Evolutionary conservation across 2,113 vertebrate species (phyloP).

Genomic region (Oxyura jamaicensis): DNA sequence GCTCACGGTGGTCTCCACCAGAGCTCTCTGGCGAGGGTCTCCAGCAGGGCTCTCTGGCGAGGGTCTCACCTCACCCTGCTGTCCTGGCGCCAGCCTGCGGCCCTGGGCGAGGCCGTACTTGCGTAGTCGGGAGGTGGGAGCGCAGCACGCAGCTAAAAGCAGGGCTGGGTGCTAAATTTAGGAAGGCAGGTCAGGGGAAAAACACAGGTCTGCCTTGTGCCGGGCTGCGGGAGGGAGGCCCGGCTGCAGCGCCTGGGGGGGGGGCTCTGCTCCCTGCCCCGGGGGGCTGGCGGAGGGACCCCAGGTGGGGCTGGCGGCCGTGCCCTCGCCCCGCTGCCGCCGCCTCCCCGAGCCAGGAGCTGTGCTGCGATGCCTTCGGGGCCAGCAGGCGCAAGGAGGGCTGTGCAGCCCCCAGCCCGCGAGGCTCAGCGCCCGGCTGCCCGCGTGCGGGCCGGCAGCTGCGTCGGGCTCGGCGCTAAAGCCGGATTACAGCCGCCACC

Average conservation of each 20-base stretch:
- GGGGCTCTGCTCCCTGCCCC: neutral
- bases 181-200: neutral
- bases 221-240: neutral
- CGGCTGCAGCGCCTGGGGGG: neutral
- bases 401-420: neutral
- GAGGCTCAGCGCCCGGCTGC: neutral
- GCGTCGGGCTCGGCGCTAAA: constrained; percentile 34
- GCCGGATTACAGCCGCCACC: constrained; percentile 59
- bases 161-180: constrained; percentile 28
- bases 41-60: neutral
- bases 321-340: neutral
- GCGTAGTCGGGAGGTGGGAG: neutral
- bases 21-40: neutral
- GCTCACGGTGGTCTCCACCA: neutral
- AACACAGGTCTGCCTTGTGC: neutral
- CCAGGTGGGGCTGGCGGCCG: neutral
- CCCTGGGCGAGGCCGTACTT: neutral
- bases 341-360: neutral
- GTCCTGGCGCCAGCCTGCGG: neutral
- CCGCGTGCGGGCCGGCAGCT: constrained; percentile 29
- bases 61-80: neutral
- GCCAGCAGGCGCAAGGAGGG: fast-evolving
- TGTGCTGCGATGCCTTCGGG: too few relatives aligned
- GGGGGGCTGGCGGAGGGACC: neutral
- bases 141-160: neutral